phyloP scores from a whole-genome alignment of 2,797 vertebrate species.

The Hapalemur alaotrensis region DNA sequence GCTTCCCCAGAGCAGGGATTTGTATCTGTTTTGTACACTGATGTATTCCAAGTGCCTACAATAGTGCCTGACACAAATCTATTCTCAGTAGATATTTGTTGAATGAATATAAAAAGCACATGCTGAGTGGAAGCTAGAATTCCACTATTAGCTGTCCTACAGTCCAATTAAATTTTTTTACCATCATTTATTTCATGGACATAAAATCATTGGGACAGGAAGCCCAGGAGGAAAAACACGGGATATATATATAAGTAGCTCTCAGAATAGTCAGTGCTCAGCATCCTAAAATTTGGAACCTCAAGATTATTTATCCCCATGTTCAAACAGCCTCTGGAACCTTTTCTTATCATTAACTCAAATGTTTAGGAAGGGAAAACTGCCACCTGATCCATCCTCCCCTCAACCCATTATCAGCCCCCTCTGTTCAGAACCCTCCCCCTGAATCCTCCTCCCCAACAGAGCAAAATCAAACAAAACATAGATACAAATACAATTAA shows the following conservation, averaged over 20 bases:
- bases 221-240: not conserved
- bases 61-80: not conserved
- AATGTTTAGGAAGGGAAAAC: not conserved
- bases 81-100: not conserved
- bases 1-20: not conserved
- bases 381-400: not conserved
- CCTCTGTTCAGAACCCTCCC: not conserved
- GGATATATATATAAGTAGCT: not conserved
- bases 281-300: not conserved
- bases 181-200: not conserved
- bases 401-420: not conserved
- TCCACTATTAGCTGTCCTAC: not conserved
- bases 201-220: not conserved
- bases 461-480: slow-evolving; percentile 5
- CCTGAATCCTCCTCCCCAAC: not conserved
- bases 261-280: not conserved
- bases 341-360: not conserved
- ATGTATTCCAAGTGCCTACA: not conserved
- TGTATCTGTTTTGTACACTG: not conserved
- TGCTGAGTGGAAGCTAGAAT: not conserved
- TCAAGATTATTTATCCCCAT: not conserved
- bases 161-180: not conserved
- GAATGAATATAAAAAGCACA: slow-evolving; percentile 5
- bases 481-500: not conserved
- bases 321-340: not conserved